These are phyloP conservation scores for Plestiodon gilberti DNA, from an alignment of 2,113 vertebrate species.

Conservation along the genomic window DNA sequence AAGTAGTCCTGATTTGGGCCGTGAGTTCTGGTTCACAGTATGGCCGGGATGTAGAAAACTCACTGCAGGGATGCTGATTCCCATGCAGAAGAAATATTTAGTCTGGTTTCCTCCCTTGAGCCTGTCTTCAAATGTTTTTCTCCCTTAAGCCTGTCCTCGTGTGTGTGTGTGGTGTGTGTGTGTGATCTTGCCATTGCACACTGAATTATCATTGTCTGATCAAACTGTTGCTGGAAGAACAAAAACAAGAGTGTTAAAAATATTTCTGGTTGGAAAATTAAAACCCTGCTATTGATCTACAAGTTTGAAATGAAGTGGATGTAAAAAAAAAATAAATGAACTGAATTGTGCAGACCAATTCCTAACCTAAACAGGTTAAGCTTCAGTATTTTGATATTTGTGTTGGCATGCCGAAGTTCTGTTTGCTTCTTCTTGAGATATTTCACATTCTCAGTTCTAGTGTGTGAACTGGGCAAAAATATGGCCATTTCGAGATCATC, in stretches of 20 bases:
- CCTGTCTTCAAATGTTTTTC: neutral
- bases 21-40: neutral
- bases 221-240: neutral
- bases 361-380: neutral
- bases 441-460: neutral
- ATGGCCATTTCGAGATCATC: constrained; percentile 15
- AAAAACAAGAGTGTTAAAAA: constrained; percentile 26
- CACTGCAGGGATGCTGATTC: neutral
- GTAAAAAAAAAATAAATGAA: constrained; percentile 8
- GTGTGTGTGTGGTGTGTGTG: too few relatives aligned
- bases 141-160: neutral
- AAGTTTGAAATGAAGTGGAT: constrained; percentile 32
- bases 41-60: neutral
- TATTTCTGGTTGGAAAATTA: constrained; percentile 38
- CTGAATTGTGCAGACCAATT: constrained; percentile 12
- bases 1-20: neutral
- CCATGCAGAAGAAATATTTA: neutral
- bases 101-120: neutral
- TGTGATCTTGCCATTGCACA: neutral
- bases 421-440: neutral
- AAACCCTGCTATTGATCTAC: constrained; percentile 26
- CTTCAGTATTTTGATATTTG: neutral
- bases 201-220: neutral
- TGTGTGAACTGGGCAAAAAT: neutral
- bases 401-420: neutral